Conservation (phyloP, 2,888 invertebrate genomes). For the Metalampra italica region DNA sequence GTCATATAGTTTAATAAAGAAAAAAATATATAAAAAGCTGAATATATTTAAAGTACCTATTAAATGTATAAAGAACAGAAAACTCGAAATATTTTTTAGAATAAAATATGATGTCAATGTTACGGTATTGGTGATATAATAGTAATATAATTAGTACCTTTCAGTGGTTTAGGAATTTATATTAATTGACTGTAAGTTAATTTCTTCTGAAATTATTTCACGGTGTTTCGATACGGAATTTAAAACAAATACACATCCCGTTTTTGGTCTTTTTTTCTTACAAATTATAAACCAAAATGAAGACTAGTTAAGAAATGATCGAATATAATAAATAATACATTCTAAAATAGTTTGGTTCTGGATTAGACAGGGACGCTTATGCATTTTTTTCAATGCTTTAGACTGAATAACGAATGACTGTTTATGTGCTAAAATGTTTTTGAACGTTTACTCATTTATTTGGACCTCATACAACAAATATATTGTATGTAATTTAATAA, state of each 20-base stretch:
- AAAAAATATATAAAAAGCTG: too few relatives aligned
- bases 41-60: too few relatives aligned
- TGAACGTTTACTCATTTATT: constrained; percentile 30
- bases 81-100: constrained; percentile 4
- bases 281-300: too few relatives aligned
- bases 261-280: too few relatives aligned
- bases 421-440: constrained; percentile 59
- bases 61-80: neutral
- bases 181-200: too few relatives aligned
- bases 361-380: constrained; percentile 13
- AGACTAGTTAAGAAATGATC: too few relatives aligned
- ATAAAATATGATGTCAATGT: neutral
- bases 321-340: too few relatives aligned
- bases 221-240: too few relatives aligned
- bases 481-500: neutral
- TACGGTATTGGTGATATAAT: neutral
- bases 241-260: too few relatives aligned
- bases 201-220: too few relatives aligned
- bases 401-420: constrained; percentile 58
- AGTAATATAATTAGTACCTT: neutral
- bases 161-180: neutral
- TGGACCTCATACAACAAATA: constrained; percentile 7
- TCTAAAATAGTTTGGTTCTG: neutral
- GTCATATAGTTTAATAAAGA: too few relatives aligned
- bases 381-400: constrained; percentile 56